Evolutionary conservation across 2,113 vertebrate species (phyloP).

Genomic region (Rhombomys opimus): DNA sequence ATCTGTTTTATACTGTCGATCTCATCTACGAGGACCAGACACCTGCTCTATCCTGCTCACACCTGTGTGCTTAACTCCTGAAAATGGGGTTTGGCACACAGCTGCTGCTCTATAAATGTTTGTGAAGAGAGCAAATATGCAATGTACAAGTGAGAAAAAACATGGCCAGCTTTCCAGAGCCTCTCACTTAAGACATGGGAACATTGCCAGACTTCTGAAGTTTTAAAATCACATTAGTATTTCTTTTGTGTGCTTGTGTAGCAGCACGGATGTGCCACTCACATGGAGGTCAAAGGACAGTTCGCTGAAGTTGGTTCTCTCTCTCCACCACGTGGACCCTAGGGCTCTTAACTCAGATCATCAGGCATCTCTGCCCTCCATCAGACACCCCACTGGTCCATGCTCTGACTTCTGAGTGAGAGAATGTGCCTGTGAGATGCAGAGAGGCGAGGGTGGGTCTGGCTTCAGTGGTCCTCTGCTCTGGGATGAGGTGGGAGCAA

Average conservation of each 20-base stretch:
- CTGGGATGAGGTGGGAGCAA: no score
- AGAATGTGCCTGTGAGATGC: not conserved
- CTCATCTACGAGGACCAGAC: not conserved
- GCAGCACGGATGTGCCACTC: not conserved
- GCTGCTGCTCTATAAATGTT: not conserved
- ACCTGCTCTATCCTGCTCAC: not conserved
- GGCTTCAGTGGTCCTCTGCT: not conserved
- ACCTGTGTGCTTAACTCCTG: not conserved
- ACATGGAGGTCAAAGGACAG: not conserved
- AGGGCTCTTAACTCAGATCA: not conserved
- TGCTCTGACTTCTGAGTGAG: not conserved
- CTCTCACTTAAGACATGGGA: not conserved
- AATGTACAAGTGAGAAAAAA: not conserved
- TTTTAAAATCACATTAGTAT: not conserved
- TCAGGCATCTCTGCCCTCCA: not conserved
- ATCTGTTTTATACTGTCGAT: not conserved
- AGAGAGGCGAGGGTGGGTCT: not conserved
- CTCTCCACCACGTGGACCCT: not conserved
- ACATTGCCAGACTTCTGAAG: not conserved
- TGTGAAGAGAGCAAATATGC: not conserved
- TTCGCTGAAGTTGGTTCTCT: not conserved
- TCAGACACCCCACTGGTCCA: not conserved
- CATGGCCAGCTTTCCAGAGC: not conserved
- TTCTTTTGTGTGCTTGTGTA: not conserved
- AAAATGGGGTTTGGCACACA: not conserved